phyloP scores from a whole-genome alignment of 2,113 vertebrate genomes.

The Gavia stellata region DNA sequence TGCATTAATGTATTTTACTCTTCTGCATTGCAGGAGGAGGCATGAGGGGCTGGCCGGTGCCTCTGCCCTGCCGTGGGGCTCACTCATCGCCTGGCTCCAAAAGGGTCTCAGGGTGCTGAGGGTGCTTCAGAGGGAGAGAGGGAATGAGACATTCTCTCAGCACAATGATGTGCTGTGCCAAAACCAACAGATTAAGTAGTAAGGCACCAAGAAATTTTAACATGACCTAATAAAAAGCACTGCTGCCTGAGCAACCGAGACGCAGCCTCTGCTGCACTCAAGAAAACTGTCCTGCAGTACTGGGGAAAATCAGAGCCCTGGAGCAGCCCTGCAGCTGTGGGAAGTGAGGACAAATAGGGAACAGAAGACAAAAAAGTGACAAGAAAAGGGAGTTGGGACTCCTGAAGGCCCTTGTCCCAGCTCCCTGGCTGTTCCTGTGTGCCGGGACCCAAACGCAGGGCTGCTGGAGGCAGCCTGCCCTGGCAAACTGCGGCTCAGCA shows the following conservation, averaged over 20 bases:
- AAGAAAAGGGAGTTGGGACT: neutral
- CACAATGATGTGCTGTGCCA: neutral
- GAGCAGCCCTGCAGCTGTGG: neutral
- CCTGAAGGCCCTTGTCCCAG: neutral
- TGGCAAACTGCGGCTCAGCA: fast-evolving
- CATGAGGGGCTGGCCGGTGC: neutral
- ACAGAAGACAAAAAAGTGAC: neutral
- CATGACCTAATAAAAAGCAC: neutral
- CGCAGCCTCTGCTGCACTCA: neutral
- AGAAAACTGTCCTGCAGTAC: neutral
- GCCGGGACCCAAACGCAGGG: neutral
- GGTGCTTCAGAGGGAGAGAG: neutral
- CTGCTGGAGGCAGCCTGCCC: neutral
- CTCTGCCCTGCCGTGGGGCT: neutral
- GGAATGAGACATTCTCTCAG: neutral
- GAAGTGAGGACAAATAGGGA: neutral
- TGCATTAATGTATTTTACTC: neutral
- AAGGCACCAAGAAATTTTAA: neutral
- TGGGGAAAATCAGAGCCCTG: neutral
- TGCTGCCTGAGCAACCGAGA: neutral
- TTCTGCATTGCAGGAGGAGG: neutral
- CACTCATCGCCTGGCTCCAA: neutral
- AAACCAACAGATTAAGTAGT: neutral
- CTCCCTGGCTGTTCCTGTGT: fast-evolving
- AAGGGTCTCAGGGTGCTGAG: neutral